These are phyloP conservation scores for Gadus chalcogrammus DNA, from an alignment of 2,113 vertebrate genomes.

Conservation along the genomic window DNA sequence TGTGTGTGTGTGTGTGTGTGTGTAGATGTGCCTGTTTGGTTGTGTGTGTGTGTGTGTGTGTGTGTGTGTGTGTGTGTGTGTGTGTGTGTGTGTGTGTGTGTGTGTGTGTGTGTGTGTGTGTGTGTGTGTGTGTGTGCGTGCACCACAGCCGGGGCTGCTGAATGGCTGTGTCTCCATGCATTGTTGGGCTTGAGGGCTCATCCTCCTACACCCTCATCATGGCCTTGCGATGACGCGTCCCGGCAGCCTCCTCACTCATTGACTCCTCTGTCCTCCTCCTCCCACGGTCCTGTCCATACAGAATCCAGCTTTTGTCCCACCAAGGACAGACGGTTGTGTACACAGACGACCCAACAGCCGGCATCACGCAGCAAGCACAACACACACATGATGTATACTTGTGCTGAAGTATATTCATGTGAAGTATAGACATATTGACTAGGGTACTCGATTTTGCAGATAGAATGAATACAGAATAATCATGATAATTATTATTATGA, in stretches of 20 bases:
- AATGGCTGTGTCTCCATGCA: constrained; percentile 43
- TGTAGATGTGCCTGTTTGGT: background rate
- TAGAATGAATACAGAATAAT: no score
- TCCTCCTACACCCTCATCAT: constrained; percentile 69
- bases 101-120: constrained; percentile 21
- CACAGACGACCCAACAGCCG: constrained; percentile 51
- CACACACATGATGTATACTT: constrained; percentile 3
- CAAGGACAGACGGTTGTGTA: constrained; percentile 51
- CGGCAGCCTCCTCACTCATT: constrained; percentile 76
- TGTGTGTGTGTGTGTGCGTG: constrained; percentile 20
- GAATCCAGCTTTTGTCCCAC: constrained; percentile 70
- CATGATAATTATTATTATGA: no score
- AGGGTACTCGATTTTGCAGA: no score
- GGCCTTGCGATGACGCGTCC: constrained; percentile 68
- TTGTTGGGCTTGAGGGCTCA: constrained; percentile 52
- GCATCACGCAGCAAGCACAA: constrained; percentile 10
- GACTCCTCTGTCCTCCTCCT: constrained; percentile 71
- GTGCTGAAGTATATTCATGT: background rate
- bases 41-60: background rate
- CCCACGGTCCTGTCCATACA: constrained; percentile 60
- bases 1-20: no score
- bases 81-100: constrained; percentile 34
- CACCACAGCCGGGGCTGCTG: constrained; percentile 25
- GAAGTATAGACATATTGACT: no score
- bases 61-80: background rate